These are phyloP conservation scores for Enteromius thamalakanensis DNA, from an alignment of 2,797 vertebrate genomes.

Conservation along the genomic window DNA sequence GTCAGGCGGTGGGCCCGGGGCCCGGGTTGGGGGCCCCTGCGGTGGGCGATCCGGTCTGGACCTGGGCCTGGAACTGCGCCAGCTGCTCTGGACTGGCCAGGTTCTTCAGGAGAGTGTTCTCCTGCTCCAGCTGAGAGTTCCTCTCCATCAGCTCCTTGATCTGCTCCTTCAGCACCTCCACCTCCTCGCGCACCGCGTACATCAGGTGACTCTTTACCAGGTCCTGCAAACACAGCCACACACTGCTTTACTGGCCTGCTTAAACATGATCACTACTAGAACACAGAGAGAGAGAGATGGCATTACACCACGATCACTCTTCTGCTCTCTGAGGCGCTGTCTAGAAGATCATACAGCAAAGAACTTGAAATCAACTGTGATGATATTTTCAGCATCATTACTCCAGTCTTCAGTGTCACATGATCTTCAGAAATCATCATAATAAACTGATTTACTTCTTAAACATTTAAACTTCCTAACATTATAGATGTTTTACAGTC, in stretches of 20 bases:
- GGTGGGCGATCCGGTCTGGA: constrained; percentile 80
- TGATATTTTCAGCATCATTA: background rate
- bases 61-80: constrained; percentile 94
- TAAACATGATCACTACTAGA: too few species aligned
- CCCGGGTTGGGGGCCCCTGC: constrained; percentile 70
- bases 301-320: too few species aligned
- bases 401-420: background rate
- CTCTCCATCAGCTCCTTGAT: constrained; percentile 98
- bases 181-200: constrained; percentile 97
- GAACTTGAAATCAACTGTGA: background rate
- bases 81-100: constrained; percentile 97
- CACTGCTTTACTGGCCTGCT: too few species aligned
- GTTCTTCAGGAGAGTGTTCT: constrained; percentile 94
- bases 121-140: constrained; percentile 97
- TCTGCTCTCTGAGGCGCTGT: background rate
- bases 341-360: background rate
- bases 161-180: constrained; percentile 98
- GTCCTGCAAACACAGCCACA: constrained; percentile 76
- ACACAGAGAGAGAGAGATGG: too few species aligned
- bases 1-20: constrained; percentile 72
- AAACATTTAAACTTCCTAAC: background rate
- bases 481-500: too few species aligned
- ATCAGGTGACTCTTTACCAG: constrained; percentile 98
- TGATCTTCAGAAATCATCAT: background rate
- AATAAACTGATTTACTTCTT: background rate